Percentiles rank a stretch among this genome's conserved stretches.
Conservation (phyloP, 2,888 invertebrate species). For the Dynastes hyllus region DNA sequence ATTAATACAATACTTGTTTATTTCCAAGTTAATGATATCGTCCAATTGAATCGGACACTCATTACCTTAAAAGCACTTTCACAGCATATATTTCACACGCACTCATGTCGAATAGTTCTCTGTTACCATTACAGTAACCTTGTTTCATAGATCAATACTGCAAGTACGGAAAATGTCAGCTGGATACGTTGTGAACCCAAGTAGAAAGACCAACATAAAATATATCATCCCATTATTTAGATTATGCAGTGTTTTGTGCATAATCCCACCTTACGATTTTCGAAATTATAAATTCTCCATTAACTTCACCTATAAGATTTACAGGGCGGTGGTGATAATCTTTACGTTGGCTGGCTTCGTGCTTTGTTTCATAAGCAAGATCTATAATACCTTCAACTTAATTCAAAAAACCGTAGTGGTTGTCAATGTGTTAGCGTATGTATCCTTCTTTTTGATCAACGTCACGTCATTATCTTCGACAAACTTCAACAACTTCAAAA, state of each 20-base stretch:
- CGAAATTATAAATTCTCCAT: slow-evolving; percentile 23
- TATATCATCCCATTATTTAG: slow-evolving; percentile 43
- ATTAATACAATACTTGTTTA: slow-evolving; percentile 3
- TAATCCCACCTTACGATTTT: slow-evolving; percentile 46
- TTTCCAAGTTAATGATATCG: slow-evolving; percentile 4
- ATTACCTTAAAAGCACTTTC: slow-evolving; percentile 10
- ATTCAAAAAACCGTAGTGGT: slow-evolving; percentile 43
- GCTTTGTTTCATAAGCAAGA: slow-evolving; percentile 26
- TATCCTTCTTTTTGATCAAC: slow-evolving; percentile 49
- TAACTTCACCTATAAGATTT: slow-evolving; percentile 31
- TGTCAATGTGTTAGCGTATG: slow-evolving; percentile 33
- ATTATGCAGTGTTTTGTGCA: slow-evolving; percentile 19
- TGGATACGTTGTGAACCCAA: slow-evolving; percentile 1
- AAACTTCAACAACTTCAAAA: slow-evolving; percentile 44
- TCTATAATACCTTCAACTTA: slow-evolving; percentile 4
- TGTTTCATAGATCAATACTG: not conserved
- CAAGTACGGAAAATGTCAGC: slow-evolving; percentile 5
- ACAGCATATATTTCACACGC: not conserved
- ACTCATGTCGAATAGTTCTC: not conserved
- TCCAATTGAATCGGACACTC: slow-evolving; percentile 4
- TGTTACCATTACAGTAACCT: not conserved
- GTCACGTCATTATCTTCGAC: slow-evolving; percentile 31
- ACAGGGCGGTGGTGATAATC: slow-evolving; percentile 10
- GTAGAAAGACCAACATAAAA: slow-evolving; percentile 39
- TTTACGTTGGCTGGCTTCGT: slow-evolving; percentile 33